These are phyloP conservation scores for Rhabdomys pumilio DNA, from an alignment of 2,797 vertebrate genomes.

Conservation along the genomic window DNA sequence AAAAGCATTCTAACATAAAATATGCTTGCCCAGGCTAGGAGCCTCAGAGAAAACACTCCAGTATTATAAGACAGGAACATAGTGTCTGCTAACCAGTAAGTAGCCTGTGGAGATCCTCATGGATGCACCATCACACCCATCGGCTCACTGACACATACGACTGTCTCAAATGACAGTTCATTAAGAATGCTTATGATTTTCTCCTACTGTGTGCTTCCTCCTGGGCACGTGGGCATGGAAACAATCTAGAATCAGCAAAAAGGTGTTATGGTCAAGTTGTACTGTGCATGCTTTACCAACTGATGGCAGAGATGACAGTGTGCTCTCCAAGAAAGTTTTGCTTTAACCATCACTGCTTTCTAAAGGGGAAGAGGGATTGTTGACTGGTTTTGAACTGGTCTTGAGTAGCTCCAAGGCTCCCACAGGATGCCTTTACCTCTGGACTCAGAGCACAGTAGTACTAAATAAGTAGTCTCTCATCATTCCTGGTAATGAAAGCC, in stretches of 20 bases:
- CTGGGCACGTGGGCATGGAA: background rate
- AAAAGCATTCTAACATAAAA: background rate
- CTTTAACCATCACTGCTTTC: background rate
- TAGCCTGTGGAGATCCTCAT: background rate
- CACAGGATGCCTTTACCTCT: background rate
- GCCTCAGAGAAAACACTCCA: background rate
- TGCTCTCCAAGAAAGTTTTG: background rate
- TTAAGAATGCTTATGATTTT: background rate
- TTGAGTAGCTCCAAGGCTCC: background rate
- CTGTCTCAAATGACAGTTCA: background rate
- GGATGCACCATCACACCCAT: too few relatives aligned
- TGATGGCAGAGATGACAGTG: background rate
- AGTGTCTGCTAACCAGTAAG: background rate
- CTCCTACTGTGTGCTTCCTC: background rate
- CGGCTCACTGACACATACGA: background rate
- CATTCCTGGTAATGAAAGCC: constrained; percentile 46
- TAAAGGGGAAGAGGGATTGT: background rate
- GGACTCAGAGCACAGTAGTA: background rate
- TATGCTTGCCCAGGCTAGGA: background rate
- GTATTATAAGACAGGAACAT: background rate
- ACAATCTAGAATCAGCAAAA: background rate
- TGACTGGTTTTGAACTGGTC: constrained; percentile 19
- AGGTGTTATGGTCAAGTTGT: background rate
- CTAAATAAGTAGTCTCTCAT: background rate
- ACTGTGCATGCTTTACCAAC: background rate